Conservation (phyloP, 1,140 invertebrate genomes). For the Heliconius hermathena region DNA sequence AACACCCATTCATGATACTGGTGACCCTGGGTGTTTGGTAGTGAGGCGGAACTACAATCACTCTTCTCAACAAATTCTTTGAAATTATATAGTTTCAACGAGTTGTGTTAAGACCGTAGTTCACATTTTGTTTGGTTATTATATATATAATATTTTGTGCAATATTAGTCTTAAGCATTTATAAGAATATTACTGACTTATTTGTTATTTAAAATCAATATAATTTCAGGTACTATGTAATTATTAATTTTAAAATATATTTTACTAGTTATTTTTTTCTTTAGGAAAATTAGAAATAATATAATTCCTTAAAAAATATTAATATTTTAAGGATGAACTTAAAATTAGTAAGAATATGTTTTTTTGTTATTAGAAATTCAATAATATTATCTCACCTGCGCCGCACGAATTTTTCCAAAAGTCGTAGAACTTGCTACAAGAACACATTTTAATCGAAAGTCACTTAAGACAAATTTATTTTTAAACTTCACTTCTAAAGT, state of each 20-base stretch:
- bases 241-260: too few species aligned
- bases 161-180: not conserved
- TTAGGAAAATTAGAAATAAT: too few species aligned
- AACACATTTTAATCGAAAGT: conserved; percentile 69
- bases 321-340: not conserved
- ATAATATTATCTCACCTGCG: conserved; percentile 61
- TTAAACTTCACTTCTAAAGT: conserved; percentile 80
- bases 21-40: conserved; percentile 52
- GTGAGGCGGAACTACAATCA: conserved; percentile 62
- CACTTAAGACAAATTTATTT: conserved; percentile 76
- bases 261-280: too few species aligned
- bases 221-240: too few species aligned
- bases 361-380: not conserved
- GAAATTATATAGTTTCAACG: conserved; percentile 13
- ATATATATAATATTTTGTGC: not conserved
- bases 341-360: too few species aligned
- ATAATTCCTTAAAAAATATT: not conserved
- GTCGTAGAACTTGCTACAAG: conserved; percentile 78
- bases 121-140: not conserved
- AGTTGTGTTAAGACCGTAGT: not conserved
- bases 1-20: conserved; percentile 54
- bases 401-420: conserved; percentile 78
- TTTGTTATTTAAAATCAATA: too few species aligned
- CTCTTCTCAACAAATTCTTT: conserved; percentile 46
- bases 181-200: too few species aligned